Base-by-base conservation (phyloP, 2,888 invertebrate genomes). In the Lordiphosa andalusiaca region DNA sequence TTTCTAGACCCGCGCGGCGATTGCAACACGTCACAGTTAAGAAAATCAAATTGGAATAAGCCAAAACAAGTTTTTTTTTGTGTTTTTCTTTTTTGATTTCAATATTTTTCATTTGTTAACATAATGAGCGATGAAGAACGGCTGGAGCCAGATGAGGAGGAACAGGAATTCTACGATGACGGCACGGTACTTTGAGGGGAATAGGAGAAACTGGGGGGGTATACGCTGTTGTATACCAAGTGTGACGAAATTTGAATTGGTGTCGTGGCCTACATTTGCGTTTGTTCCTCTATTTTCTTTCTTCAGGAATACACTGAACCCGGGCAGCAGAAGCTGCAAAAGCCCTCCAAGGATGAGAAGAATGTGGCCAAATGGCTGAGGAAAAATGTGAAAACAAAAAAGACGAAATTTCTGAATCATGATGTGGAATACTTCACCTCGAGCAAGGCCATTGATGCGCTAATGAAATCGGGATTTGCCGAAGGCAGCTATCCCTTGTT, bases 351-450 rank as follows among this genome's bases (percentile, higher is more conserved):
- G 89, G 95, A 97, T 58, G 98, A 99, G 89, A 97, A 96, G 89
- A 92, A 94, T 0, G 93, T 99, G 42, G 99, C 98, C 0, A 97
- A 97, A 89, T 98, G 97, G 95, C 91, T 99, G 77, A 94, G 96
- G 53, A 95, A 96, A 71, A 97, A 98, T 90, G 94, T 98, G 21
- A 97, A 96, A 35, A 95, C 95, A 3, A 98, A 98, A 91, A 97
- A 96, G 89, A 98, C 98, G 0, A 98, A 98, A 90, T 97, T 99
- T 88, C 92, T 98, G 49, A 97, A 96, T 86, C 98, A 99, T 89
- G 95, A 97, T 90, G 98, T 99, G 9, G 96, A 98, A 88, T 99
- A 98, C 90, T 99, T 99, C 87, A 96, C 96, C 71, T 94, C 94
- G 66, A 91, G 92, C 66, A 96, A 97, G 88, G 99, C 98, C 0